Evolutionary conservation across 2,797 vertebrate genomes (phyloP).

Genomic region (Channa striata): DNA sequence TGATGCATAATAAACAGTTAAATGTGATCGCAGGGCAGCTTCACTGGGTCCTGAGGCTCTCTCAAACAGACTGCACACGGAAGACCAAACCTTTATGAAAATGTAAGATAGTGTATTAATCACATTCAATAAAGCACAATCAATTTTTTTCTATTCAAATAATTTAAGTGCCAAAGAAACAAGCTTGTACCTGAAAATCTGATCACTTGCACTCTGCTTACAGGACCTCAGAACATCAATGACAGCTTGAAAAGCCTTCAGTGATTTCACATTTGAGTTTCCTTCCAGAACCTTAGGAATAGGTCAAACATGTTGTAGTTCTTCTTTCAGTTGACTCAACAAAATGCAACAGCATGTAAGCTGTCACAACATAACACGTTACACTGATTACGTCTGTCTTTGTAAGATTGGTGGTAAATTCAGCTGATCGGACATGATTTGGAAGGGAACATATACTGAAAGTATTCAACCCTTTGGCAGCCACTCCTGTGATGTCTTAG

Average conservation of each 20-base stretch:
- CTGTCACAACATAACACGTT: background rate
- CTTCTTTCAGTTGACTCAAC: background rate
- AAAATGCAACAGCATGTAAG: background rate
- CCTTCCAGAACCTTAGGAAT: slow-evolving; percentile 34
- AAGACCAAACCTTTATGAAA: slow-evolving; percentile 41
- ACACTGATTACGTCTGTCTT: background rate
- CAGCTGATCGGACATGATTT: no score
- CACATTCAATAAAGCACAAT: background rate
- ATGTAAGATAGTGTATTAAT: background rate
- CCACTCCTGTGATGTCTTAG: no score
- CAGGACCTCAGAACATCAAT: slow-evolving; percentile 42
- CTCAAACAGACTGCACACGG: slow-evolving; percentile 42
- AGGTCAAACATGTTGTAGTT: background rate
- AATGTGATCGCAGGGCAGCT: slow-evolving; percentile 52
- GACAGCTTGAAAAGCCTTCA: slow-evolving; percentile 44
- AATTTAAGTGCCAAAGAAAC: background rate
- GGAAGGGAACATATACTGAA: no score
- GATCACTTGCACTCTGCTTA: slow-evolving; percentile 34
- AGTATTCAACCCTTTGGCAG: no score
- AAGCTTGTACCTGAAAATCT: slow-evolving; percentile 37
- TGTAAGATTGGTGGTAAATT: no score
- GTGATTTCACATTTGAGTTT: slow-evolving; percentile 45
- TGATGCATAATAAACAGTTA: slow-evolving; percentile 42
- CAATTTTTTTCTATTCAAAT: no score
- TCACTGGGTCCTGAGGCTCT: slow-evolving; percentile 46